These are phyloP conservation scores for Lontra canadensis DNA, from an alignment of 2,113 vertebrate genomes.

Conservation along the genomic window DNA sequence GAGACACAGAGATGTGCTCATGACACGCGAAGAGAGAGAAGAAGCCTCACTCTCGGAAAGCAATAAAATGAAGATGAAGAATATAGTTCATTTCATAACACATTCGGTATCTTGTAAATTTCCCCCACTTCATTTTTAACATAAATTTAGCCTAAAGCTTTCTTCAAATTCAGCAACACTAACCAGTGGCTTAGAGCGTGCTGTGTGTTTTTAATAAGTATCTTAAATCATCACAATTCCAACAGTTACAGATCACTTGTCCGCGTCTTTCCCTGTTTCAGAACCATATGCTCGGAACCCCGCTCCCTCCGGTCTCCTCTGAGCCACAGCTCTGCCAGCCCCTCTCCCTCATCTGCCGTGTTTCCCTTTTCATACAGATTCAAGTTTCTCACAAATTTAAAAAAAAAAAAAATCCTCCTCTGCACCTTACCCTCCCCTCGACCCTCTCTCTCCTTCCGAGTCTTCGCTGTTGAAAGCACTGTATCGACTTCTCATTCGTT, in stretches of 20 bases:
- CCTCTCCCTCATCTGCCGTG: background rate
- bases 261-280: background rate
- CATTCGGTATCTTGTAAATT: background rate
- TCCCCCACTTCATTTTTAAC: constrained; percentile 65
- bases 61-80: background rate
- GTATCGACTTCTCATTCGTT: background rate
- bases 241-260: background rate
- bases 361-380: background rate
- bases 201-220: constrained; percentile 63
- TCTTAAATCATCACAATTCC: constrained; percentile 40
- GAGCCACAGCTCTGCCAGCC: background rate
- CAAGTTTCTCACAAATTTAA: background rate
- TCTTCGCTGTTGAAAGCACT: background rate
- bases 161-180: constrained; percentile 76
- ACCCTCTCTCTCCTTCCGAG: background rate
- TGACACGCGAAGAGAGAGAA: background rate
- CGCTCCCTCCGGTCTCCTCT: background rate
- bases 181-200: constrained; percentile 69
- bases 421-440: background rate
- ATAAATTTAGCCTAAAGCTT: constrained; percentile 69
- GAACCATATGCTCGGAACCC: background rate
- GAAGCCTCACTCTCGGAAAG: background rate
- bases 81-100: background rate
- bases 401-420: background rate
- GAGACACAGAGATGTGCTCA: constrained; percentile 46